Base-by-base conservation (phyloP, 2,797 vertebrate species). In the Acanthurus leucopareius region DNA sequence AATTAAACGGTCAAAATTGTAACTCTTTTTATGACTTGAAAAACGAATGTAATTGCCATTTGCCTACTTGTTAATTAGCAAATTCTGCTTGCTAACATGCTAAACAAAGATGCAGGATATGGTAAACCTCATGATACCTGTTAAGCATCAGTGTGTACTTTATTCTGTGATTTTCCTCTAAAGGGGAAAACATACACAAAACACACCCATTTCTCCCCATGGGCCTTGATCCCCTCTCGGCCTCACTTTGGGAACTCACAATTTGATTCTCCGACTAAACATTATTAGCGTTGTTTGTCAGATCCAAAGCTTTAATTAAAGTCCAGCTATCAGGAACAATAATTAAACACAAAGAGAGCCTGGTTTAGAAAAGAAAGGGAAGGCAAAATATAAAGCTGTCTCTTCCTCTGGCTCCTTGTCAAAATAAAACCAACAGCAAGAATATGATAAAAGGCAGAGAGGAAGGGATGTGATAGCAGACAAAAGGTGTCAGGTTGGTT, bases 241-340 rank as follows among this genome's bases (percentile, higher is more conserved):
- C 22, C 16, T 61, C 13, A 63, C 76, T 76, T 71, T 38, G 15
- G 22, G 80, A 67, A 57, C 61, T 54, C 74, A 86, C 32, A n/a
- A 52, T 86, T 84, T 80, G 53, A 44, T 53, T 82, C 9, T 20
- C 57, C 68, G 73, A 74, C 67, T 69, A 68, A 65, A 85, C 76
- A 85, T 85, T 47, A 85, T 88, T 82, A 78, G 44, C 65, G 75
- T 38, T 80, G 74, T 80, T 89, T 83, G 74, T 79, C 66, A 81
- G 69, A 88, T 70, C 48, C 59, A 74, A 49, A 51, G 59, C 59
- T 83, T 89, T 89, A 89, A 92, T 86, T 88, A 82, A 84, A 83
- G 73, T 52, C 11, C 44, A 51, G 77, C 54, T 71, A 79, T 86
- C 77, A 59, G 58, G 69, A 47, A 76, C 56, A 52, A 45, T 86